Percentiles rank a stretch among this genome's conserved stretches.
Conservation (phyloP, 2,797 vertebrate genomes). For the Pseudotriccus pelzelni region DNA sequence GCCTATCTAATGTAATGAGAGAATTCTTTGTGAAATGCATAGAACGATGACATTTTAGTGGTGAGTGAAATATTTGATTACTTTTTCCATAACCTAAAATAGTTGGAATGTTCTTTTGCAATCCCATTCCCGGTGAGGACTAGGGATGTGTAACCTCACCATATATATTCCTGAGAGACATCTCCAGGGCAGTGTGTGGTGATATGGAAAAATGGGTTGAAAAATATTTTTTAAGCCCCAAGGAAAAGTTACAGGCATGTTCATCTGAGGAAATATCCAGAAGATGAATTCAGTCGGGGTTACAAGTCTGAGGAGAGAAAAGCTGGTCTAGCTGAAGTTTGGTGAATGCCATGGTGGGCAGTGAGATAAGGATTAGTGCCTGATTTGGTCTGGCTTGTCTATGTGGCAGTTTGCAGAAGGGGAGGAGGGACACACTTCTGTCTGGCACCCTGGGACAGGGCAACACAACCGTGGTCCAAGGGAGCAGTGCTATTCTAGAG, state of each 20-base stretch:
- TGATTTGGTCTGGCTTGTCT: fast-evolving
- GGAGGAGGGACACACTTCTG: neutral
- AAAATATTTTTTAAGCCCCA: neutral
- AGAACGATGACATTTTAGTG: conserved; percentile 47
- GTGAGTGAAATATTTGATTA: conserved; percentile 36
- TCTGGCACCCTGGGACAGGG: neutral
- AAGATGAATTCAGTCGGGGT: neutral
- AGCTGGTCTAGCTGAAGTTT: neutral
- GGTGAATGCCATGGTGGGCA: neutral
- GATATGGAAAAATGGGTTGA: neutral
- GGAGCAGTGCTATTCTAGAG: neutral
- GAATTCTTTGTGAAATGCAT: conserved; percentile 50
- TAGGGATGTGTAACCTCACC: conserved; percentile 8
- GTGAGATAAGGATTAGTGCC: neutral
- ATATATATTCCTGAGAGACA: neutral
- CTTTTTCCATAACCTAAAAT: conserved; percentile 56
- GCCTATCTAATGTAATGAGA: conserved; percentile 46
- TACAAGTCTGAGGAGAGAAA: neutral
- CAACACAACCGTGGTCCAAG: neutral
- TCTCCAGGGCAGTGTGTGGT: neutral
- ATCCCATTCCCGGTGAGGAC: neutral
- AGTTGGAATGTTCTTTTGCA: conserved; percentile 45
- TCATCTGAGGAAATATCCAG: neutral
- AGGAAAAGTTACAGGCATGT: neutral
- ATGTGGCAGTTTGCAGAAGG: fast-evolving